phyloP scores from a whole-genome alignment of 2,888 invertebrate species.

The Frankliniella fusca region DNA sequence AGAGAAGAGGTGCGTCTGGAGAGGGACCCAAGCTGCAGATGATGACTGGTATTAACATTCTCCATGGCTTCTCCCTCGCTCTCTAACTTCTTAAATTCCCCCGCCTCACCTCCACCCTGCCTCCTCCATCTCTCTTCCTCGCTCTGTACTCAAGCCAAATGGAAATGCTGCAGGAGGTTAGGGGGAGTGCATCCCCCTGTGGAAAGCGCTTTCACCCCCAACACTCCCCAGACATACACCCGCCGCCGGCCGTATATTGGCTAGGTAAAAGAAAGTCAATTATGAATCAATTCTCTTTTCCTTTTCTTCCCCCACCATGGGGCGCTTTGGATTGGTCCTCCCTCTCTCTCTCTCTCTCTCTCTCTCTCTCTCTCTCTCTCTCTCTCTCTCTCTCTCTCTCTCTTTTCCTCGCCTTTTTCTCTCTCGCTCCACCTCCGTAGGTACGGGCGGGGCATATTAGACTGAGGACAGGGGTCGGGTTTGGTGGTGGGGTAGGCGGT shows the following conservation, averaged over 20 bases:
- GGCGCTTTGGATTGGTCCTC: not conserved
- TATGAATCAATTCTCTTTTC: not conserved
- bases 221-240: not conserved
- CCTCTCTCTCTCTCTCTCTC: too few species aligned
- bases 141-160: not conserved
- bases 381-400: not conserved
- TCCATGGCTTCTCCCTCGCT: not conserved
- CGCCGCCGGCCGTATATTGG: not conserved
- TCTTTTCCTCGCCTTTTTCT: not conserved
- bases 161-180: not conserved
- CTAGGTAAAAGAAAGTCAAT: not conserved
- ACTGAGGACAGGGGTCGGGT: too few species aligned
- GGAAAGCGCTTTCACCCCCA: too few species aligned
- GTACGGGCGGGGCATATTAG: too few species aligned
- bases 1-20: not conserved
- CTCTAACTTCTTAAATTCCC: slow-evolving; percentile 20
- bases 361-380: not conserved
- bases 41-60: slow-evolving; percentile 26
- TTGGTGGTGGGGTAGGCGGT: too few species aligned
- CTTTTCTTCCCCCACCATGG: not conserved
- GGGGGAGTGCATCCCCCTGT: too few species aligned
- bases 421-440: not conserved
- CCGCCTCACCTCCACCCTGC: not conserved
- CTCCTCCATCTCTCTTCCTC: not conserved
- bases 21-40: not conserved